Conservation (phyloP, 2,113 vertebrate species). For the Raja brachyura region DNA sequence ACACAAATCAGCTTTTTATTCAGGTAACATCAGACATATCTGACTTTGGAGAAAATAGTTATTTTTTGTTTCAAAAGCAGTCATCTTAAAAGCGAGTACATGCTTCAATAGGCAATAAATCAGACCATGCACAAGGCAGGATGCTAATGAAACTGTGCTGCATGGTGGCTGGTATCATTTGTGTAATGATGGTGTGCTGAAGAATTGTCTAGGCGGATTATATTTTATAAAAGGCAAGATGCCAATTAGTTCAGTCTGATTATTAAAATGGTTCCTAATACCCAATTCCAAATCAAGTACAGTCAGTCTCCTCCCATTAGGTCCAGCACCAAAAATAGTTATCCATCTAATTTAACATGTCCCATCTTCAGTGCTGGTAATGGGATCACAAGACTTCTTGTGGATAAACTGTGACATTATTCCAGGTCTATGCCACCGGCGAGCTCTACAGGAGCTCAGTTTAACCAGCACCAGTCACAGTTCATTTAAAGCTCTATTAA, state of each 20-base stretch:
- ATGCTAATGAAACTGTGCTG: slow-evolving; percentile 23
- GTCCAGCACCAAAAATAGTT: neutral
- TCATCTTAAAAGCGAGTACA: slow-evolving; percentile 1
- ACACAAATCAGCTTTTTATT: neutral
- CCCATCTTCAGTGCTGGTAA: neutral
- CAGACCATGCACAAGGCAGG: slow-evolving; percentile 20
- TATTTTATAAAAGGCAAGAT: neutral
- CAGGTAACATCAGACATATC: neutral
- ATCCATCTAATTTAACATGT: neutral
- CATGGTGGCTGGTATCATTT: slow-evolving; percentile 2
- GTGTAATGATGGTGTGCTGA: neutral
- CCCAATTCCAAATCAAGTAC: neutral
- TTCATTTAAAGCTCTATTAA: neutral
- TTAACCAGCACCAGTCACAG: slow-evolving; percentile 29
- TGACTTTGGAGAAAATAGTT: slow-evolving; percentile 1
- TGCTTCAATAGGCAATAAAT: neutral
- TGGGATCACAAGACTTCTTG: neutral
- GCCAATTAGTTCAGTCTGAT: neutral
- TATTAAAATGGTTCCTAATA: neutral
- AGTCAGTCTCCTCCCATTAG: neutral
- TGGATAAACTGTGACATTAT: neutral
- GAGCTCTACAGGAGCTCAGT: neutral
- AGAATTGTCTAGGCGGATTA: neutral
- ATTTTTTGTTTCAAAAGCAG: slow-evolving; percentile 13
- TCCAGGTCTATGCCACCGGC: neutral